These are phyloP conservation scores for Cathartes aura DNA, from an alignment of 2,113 vertebrate species.

Conservation along the genomic window DNA sequence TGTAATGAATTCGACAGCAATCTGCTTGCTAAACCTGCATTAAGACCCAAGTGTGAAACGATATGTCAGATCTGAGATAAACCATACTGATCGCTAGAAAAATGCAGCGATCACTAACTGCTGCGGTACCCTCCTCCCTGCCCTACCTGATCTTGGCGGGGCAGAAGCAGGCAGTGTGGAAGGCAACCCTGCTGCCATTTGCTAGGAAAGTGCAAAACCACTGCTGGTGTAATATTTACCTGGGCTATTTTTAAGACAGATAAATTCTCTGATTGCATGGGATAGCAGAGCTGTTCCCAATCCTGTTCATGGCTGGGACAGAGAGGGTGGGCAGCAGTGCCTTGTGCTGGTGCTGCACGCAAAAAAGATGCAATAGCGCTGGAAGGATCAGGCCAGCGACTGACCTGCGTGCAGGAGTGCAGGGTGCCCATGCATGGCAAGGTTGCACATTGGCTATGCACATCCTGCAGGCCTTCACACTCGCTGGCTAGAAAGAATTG, in stretches of 20 bases:
- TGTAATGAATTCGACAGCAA: background rate
- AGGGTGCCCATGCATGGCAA: background rate
- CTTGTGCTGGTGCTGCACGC: background rate
- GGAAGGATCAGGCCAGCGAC: background rate
- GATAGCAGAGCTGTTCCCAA: background rate
- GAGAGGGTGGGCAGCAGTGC: background rate
- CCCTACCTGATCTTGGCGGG: background rate
- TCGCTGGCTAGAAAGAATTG: background rate
- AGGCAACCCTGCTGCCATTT: background rate
- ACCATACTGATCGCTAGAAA: background rate
- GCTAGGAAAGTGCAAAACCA: background rate
- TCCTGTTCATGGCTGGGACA: background rate
- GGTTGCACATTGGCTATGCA: background rate
- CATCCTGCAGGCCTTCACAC: background rate
- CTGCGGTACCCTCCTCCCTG: background rate
- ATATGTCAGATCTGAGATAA: background rate
- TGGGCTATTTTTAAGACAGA: background rate
- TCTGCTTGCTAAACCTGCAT: background rate
- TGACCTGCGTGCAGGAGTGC: rapidly evolving
- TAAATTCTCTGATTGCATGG: background rate
- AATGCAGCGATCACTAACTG: rapidly evolving
- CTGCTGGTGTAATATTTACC: background rate
- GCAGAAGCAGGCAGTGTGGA: background rate
- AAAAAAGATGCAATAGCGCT: background rate
- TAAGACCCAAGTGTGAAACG: background rate